These are phyloP conservation scores for Nephrotoma guestfalica DNA, from an alignment of 2,888 invertebrate genomes.

Conservation along the genomic window DNA sequence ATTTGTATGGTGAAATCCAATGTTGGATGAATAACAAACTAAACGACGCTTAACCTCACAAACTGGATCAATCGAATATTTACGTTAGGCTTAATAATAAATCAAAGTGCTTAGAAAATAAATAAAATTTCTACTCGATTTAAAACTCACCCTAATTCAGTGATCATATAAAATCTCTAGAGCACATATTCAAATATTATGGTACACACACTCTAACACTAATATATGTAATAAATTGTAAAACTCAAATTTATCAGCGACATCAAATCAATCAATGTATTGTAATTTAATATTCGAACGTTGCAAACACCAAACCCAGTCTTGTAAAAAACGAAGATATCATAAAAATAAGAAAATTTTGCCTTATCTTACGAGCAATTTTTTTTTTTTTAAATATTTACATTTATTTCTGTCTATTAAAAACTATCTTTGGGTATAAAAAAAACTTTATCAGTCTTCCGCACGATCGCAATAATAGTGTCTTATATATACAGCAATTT, in stretches of 20 bases:
- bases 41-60: too few species aligned
- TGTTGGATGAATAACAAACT: too few species aligned
- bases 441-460: constrained; percentile 3
- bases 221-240: not conserved
- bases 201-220: not conserved
- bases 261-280: not conserved
- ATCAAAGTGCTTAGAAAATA: not conserved
- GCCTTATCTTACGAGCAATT: not conserved
- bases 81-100: too few species aligned
- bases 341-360: not conserved
- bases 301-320: not conserved
- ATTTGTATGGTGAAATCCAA: too few species aligned
- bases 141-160: not conserved
- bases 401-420: constrained; percentile 3
- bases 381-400: not conserved
- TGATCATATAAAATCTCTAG: not conserved
- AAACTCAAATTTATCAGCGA: not conserved
- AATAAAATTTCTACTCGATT: not conserved
- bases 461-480: constrained; percentile 4
- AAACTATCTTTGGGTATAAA: not conserved
- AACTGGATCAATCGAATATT: too few species aligned
- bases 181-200: not conserved
- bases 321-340: not conserved
- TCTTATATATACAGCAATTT: not conserved
- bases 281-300: not conserved